phyloP scores from a whole-genome alignment of 2,797 vertebrate genomes.

The Poecile montanus region DNA sequence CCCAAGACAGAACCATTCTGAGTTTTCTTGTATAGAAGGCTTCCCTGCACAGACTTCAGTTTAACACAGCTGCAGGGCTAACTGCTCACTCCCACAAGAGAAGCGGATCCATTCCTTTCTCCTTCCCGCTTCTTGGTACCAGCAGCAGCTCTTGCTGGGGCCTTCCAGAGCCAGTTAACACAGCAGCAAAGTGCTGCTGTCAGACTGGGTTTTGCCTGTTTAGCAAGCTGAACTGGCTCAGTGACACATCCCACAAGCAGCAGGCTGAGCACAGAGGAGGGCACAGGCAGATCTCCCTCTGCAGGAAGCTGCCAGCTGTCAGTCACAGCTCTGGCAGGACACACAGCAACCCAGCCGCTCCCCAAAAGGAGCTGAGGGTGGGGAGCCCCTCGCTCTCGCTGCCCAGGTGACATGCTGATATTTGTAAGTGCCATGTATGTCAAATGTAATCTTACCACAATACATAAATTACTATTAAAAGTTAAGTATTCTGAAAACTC shows the following conservation, averaged over 20 bases:
- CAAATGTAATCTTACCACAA: not conserved
- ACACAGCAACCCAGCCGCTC: not conserved
- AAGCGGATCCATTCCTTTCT: not conserved
- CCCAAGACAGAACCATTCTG: not conserved
- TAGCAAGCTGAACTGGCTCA: conserved; percentile 27
- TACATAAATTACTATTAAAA: not conserved
- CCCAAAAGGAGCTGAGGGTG: fast-evolving
- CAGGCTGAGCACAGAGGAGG: not conserved
- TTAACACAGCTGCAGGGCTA: not conserved
- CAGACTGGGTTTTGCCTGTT: conserved; percentile 17
- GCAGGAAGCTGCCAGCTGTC: not conserved
- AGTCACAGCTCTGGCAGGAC: not conserved
- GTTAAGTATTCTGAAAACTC: not conserved
- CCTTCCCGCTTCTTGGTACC: not conserved
- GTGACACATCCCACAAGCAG: not conserved
- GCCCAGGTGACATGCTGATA: not conserved
- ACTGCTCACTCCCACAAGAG: not conserved
- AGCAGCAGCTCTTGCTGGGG: not conserved
- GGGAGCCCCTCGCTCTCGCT: fast-evolving
- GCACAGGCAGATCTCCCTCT: not conserved
- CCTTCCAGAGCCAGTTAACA: not conserved
- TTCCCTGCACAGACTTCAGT: not conserved
- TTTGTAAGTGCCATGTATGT: fast-evolving
- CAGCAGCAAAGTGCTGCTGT: not conserved
- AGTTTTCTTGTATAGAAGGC: not conserved